Conservation (phyloP, 2,797 vertebrate genomes). For the Myotis myotis region DNA sequence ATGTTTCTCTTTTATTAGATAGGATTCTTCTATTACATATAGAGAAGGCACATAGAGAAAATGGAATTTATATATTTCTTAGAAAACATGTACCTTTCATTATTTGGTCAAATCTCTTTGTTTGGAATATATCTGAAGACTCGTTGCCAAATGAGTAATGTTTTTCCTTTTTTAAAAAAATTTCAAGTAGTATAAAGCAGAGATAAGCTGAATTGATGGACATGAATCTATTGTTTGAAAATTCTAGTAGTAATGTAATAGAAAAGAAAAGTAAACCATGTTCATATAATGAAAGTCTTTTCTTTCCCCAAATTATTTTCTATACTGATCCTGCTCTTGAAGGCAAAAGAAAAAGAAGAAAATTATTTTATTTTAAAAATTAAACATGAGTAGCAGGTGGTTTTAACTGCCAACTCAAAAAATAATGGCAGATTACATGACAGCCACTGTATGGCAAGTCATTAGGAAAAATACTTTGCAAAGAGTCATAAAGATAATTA, state of each 20-base stretch:
- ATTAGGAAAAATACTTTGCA: constrained; percentile 67
- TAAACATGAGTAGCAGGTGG: not conserved
- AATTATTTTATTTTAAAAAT: constrained; percentile 43
- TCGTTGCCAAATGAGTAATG: not conserved
- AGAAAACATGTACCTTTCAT: not conserved
- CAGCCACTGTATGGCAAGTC: constrained; percentile 38
- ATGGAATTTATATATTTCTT: not conserved
- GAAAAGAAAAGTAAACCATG: not conserved
- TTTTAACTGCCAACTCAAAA: constrained; percentile 51
- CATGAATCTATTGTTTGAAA: constrained; percentile 22
- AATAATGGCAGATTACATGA: constrained; percentile 53
- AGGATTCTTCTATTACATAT: not conserved
- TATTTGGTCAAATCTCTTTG: not conserved
- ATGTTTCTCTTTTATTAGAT: too few relatives aligned
- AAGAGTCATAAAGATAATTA: constrained; percentile 73
- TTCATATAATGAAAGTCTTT: not conserved
- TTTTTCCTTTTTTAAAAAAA: not conserved
- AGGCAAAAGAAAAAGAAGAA: not conserved
- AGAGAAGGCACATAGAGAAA: not conserved
- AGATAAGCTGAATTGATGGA: not conserved
- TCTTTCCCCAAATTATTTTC: not conserved
- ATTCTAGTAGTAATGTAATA: not conserved
- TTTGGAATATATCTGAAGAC: not conserved
- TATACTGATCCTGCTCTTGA: constrained; percentile 23
- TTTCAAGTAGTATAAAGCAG: not conserved